These are phyloP conservation scores for Heliconius eleuchia DNA, from an alignment of 1,140 invertebrate species.

Conservation along the genomic window DNA sequence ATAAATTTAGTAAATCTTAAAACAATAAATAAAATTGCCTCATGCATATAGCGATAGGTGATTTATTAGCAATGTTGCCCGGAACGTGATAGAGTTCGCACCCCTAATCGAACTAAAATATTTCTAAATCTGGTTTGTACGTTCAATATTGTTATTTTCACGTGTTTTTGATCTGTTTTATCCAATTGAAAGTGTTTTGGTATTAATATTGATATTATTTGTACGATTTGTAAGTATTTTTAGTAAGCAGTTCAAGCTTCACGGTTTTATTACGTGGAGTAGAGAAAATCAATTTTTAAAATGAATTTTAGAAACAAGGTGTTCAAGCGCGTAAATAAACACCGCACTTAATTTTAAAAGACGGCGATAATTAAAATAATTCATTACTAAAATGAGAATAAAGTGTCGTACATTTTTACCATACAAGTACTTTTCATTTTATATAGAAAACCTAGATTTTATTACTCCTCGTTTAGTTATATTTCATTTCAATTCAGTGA, in stretches of 20 bases:
- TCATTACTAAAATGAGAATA: too few relatives aligned
- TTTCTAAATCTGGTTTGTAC: constrained; percentile 9
- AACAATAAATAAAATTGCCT: constrained; percentile 12
- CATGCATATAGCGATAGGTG: constrained; percentile 26
- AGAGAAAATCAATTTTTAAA: too few relatives aligned
- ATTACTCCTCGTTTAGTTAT: too few relatives aligned
- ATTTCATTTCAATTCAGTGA: too few relatives aligned
- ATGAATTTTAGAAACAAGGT: background rate
- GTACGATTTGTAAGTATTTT: background rate
- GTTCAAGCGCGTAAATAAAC: background rate
- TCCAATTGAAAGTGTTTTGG: background rate
- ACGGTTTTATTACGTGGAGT: too few relatives aligned
- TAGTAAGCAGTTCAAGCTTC: too few relatives aligned
- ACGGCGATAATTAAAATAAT: too few relatives aligned
- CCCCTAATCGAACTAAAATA: constrained; percentile 32
- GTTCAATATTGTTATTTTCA: background rate
- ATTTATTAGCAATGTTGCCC: constrained; percentile 27
- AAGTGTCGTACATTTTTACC: too few relatives aligned
- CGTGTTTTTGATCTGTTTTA: background rate
- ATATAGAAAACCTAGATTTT: too few relatives aligned
- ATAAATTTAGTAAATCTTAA: constrained; percentile 13
- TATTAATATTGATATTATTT: background rate
- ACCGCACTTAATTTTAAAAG: too few relatives aligned
- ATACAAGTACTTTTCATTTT: too few relatives aligned
- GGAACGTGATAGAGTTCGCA: constrained; percentile 62